phyloP scores from a whole-genome alignment of 2,113 vertebrate genomes.

The Nasalis larvatus region DNA sequence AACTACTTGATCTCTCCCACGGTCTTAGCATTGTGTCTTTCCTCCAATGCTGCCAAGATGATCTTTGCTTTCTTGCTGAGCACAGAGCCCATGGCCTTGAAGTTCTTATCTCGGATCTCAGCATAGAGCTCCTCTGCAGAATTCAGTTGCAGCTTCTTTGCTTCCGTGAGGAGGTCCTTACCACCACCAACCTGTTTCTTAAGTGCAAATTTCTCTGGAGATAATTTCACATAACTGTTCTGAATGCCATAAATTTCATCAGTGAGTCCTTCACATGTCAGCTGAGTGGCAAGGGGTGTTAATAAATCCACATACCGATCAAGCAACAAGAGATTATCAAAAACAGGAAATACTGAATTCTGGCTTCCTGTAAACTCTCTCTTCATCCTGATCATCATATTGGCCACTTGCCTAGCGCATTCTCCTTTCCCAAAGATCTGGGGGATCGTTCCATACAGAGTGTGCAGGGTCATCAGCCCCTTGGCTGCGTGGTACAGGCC shows the following conservation, averaged over 20 bases:
- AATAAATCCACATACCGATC: slow-evolving; percentile 96
- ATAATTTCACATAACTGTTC: slow-evolving; percentile 98
- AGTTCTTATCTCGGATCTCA: slow-evolving; percentile 98
- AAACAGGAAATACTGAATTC: slow-evolving; percentile 94
- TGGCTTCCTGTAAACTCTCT: slow-evolving; percentile 96
- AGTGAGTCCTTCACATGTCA: slow-evolving; percentile 97
- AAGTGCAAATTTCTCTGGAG: slow-evolving; percentile 96
- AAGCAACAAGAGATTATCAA: slow-evolving; percentile 94
- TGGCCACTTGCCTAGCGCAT: slow-evolving; percentile 96
- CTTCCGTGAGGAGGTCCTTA: slow-evolving; percentile 95
- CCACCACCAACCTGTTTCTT: slow-evolving; percentile 94
- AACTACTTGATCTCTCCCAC: slow-evolving; percentile 99
- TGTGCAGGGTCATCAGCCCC: slow-evolving; percentile 96
- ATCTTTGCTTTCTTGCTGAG: slow-evolving; percentile 99
- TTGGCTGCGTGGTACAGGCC: slow-evolving; percentile 97
- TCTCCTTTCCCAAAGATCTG: slow-evolving; percentile 99
- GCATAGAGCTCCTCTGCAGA: slow-evolving; percentile 98
- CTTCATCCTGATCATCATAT: slow-evolving; percentile 99
- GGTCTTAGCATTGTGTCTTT: slow-evolving; percentile 96
- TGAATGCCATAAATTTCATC: slow-evolving; percentile 97
- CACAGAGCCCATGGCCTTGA: slow-evolving; percentile 96
- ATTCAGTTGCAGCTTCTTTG: slow-evolving; percentile 97
- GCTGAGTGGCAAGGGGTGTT: slow-evolving; percentile 95
- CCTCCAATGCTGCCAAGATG: slow-evolving; percentile 98
- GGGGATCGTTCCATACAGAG: slow-evolving; percentile 96